phyloP scores from a whole-genome alignment of 2,797 vertebrate species.

The Alfaro cultratus region DNA sequence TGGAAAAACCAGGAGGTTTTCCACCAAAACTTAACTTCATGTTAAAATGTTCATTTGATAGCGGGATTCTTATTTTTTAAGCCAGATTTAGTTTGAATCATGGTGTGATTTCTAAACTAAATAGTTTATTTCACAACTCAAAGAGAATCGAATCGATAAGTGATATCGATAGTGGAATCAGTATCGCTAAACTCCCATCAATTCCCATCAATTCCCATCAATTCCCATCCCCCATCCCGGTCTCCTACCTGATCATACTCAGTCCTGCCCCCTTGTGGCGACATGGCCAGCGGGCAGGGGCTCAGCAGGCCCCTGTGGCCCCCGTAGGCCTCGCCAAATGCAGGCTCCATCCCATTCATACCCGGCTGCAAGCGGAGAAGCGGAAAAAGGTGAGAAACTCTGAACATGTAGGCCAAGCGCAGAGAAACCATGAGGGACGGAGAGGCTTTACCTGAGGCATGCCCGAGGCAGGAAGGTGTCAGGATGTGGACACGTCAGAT shows the following conservation, averaged over 20 bases:
- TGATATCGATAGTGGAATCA: no score
- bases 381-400: constrained; percentile 13
- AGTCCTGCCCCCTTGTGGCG: constrained; percentile 77
- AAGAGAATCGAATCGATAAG: no score
- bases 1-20: no score
- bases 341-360: constrained; percentile 84
- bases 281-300: constrained; percentile 77
- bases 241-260: constrained; percentile 77
- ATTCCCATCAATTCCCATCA: background rate
- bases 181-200: background rate
- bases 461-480: constrained; percentile 70
- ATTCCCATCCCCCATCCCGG: background rate
- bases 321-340: constrained; percentile 82
- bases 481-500: constrained; percentile 53
- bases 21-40: no score
- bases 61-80: no score
- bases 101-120: no score
- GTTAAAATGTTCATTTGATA: no score
- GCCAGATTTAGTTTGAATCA: no score
- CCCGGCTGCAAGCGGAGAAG: constrained; percentile 69
- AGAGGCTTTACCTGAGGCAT: constrained; percentile 80
- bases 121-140: no score
- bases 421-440: background rate
- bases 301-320: constrained; percentile 73
- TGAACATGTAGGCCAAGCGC: background rate